Conservation (phyloP, 2,797 vertebrate species). For the Enteromius paludinosus region DNA sequence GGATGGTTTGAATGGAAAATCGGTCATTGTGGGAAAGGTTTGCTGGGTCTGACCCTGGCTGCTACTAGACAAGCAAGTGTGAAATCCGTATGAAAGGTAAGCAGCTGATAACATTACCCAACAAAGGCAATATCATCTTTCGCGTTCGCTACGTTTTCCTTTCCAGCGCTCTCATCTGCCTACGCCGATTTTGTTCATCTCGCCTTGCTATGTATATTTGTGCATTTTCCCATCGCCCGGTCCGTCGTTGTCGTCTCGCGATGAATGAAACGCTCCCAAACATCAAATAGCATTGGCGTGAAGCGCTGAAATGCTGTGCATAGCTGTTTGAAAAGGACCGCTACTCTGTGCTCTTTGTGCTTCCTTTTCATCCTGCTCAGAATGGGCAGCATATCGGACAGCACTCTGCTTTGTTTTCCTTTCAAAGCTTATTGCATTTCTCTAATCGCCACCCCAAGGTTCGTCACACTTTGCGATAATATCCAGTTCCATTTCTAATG, state of each 20-base stretch:
- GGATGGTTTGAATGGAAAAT: conserved; percentile 71
- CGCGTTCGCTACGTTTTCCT: conserved; percentile 59
- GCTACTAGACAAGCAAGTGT: conserved; percentile 77
- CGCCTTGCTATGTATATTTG: conserved; percentile 51
- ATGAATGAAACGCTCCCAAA: conserved; percentile 46
- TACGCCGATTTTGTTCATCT: conserved; percentile 49
- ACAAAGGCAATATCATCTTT: conserved; percentile 83
- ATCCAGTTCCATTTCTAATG: conserved; percentile 62
- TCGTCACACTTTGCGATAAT: conserved; percentile 55
- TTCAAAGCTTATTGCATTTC: conserved; percentile 59
- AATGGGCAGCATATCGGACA: conserved; percentile 55
- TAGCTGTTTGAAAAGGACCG: conserved; percentile 48
- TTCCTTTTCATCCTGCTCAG: conserved; percentile 49
- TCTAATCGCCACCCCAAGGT: conserved; percentile 41
- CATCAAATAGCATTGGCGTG: conserved; percentile 51
- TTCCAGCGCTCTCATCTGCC: conserved; percentile 67
- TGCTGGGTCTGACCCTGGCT: conserved; percentile 77
- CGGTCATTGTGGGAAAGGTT: conserved; percentile 78
- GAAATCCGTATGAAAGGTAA: conserved; percentile 85
- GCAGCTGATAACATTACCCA: conserved; percentile 80
- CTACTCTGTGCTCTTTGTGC: conserved; percentile 48
- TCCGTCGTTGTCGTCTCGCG: conserved; percentile 55
- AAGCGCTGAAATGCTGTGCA: conserved; percentile 35
- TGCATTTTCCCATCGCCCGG: conserved; percentile 58
- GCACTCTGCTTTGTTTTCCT: conserved; percentile 54